Evolutionary conservation across 2,113 vertebrate genomes (phyloP), one percentile per base, ranked within the genome.

Genomic region (Oncorhynchus nerka): DNA sequence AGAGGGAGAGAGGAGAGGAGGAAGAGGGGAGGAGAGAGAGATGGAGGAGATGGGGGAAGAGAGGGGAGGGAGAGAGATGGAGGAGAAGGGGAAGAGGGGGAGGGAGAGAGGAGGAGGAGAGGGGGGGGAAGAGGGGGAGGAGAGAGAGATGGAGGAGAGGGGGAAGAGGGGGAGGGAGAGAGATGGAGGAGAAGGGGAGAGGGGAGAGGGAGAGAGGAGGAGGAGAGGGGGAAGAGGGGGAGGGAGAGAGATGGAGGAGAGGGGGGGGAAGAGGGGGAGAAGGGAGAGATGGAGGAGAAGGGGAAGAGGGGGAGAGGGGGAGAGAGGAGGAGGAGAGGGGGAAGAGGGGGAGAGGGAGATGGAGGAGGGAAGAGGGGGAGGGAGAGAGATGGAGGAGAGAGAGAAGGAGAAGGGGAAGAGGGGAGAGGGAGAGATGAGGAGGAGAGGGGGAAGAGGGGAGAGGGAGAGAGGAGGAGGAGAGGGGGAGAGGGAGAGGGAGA

Each of bases 291-390:
- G 24, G 24, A 24, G 24, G 1, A 1, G 1, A 1, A 24, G 1
- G 24, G 24, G 24, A 24, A 24, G 24, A 24, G 24, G 24, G 1
- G 24, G 1, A 24, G 24, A 24, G 24, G 1, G 24, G 24, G 1
- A 1, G 1, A 1, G 24, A 1, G 1, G 24, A 24, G 24, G 1
- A 24, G 24, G 24, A 24, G 24, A 1, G 1, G 24, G 1, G 24
- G 1, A 1, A 1, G 1, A 1, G 1, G 24, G 1, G 24, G 1
- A 1, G 1, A 1, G 1, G 24, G 1, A 1, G 1, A 1, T 24
- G 24, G 1, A 1, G 1, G 24, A 1, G 24, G 1, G 24, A 1
- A 1, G 1, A 1, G 1, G 24, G 1, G 24, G 1, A 24, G 24
- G 24, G 24, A 24, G 24, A 24, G 1, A 1, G 1, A 24, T 24